phyloP scores from a whole-genome alignment of 2,797 vertebrate genomes.

The Eulemur albifrons region DNA sequence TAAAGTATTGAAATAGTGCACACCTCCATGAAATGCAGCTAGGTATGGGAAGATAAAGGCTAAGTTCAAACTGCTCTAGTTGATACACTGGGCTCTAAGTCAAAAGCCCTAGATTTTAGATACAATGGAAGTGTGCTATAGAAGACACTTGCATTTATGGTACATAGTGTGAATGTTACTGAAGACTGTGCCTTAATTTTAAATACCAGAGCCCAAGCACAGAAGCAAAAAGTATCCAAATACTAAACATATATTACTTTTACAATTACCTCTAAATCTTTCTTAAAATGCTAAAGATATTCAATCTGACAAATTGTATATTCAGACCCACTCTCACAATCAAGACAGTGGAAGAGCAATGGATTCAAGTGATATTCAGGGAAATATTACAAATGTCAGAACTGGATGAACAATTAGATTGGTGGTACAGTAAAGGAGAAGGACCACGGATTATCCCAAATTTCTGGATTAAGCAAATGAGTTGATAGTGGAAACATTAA shows the following conservation, averaged over 20 bases:
- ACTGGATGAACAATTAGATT: background rate
- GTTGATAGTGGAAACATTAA: slow-evolving; percentile 12
- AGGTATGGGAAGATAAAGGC: background rate
- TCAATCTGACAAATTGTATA: background rate
- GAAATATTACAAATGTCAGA: background rate
- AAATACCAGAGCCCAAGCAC: slow-evolving; percentile 2
- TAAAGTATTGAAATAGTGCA: background rate
- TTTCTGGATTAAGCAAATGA: slow-evolving; percentile 10
- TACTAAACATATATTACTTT: slow-evolving; percentile 14
- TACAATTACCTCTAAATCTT: slow-evolving; percentile 7
- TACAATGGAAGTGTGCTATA: slow-evolving; percentile 22
- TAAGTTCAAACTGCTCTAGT: background rate
- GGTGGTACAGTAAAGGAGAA: slow-evolving; percentile 1
- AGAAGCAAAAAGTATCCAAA: slow-evolving; percentile 19
- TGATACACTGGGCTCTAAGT: background rate
- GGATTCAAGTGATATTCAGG: background rate
- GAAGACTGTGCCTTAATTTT: slow-evolving; percentile 30
- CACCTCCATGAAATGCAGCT: background rate
- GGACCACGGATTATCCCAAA: background rate
- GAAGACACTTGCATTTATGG: background rate
- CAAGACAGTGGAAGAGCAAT: background rate
- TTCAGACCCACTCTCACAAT: background rate
- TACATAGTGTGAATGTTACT: background rate
- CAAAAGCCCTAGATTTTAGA: slow-evolving; percentile 18
- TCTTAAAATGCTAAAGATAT: slow-evolving; percentile 26